These are phyloP conservation scores for Penaeus vannamei DNA, from an alignment of 1,140 invertebrate genomes.

Conservation along the genomic window DNA sequence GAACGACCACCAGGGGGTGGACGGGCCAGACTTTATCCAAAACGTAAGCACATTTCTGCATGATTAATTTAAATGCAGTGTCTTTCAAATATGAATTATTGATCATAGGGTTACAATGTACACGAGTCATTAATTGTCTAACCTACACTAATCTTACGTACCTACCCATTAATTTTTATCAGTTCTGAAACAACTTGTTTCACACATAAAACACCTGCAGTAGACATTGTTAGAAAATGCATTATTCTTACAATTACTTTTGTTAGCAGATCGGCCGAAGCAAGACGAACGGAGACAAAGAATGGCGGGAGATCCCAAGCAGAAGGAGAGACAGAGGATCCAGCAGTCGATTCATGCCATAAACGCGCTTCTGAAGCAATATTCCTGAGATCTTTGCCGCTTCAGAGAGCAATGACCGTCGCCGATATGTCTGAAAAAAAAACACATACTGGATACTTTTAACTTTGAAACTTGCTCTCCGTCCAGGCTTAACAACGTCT, in stretches of 20 bases:
- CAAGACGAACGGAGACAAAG: slow-evolving; percentile 1
- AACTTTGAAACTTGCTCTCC: too few species aligned
- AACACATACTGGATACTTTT: too few species aligned
- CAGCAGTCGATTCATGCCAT: slow-evolving; percentile 54
- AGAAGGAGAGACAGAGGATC: slow-evolving; percentile 43
- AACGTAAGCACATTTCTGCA: not conserved
- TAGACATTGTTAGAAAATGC: not conserved
- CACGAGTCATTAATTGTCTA: too few species aligned
- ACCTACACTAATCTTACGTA: too few species aligned
- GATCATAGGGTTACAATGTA: too few species aligned
- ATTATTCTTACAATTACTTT: not conserved
- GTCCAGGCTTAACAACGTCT: too few species aligned
- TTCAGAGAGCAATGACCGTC: too few species aligned
- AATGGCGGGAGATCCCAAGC: slow-evolving; percentile 1
- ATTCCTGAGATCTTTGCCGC: slow-evolving; percentile 14
- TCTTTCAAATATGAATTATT: not conserved
- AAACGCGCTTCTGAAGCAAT: slow-evolving; percentile 57
- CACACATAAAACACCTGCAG: not conserved
- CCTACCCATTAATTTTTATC: too few species aligned
- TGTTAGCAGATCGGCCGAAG: slow-evolving; percentile 26
- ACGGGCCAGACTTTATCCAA: slow-evolving; percentile 50
- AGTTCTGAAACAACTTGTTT: not conserved
- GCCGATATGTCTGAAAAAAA: too few species aligned
- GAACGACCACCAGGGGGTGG: slow-evolving; percentile 40
- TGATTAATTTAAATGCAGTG: not conserved